These are phyloP conservation scores for Nautilus pompilius DNA, from an alignment of 1,140 invertebrate genomes.

Conservation along the genomic window DNA sequence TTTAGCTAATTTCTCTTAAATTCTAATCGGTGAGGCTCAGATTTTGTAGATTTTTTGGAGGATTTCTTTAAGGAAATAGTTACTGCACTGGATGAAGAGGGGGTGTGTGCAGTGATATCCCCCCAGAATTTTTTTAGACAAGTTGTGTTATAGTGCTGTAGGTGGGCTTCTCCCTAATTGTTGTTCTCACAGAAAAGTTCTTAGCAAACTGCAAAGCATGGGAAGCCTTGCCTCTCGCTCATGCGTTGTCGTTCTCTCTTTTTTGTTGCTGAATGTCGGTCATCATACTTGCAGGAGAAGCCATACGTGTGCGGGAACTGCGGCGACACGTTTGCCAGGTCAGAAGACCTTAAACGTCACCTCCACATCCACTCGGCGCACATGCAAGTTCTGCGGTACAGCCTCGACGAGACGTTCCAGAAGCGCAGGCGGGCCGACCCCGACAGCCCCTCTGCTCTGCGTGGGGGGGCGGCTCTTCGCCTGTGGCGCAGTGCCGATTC, in stretches of 20 bases:
- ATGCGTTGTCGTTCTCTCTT: background rate
- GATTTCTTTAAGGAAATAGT: no score
- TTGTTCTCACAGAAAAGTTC: background rate
- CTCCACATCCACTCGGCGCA: constrained; percentile 13
- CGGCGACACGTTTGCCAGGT: constrained; percentile 38
- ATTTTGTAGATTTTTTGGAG: no score
- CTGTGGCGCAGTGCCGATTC: no score
- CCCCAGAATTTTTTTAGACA: background rate
- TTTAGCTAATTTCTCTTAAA: no score
- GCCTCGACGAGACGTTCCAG: background rate
- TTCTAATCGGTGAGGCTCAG: no score
- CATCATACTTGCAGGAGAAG: constrained; percentile 26
- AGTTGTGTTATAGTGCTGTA: background rate
- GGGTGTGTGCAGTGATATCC: no score
- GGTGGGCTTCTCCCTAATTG: background rate
- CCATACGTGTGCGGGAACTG: constrained; percentile 47
- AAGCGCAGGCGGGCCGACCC: background rate
- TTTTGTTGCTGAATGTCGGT: background rate
- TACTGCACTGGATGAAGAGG: no score
- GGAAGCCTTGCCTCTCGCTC: background rate
- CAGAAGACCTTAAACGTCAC: constrained; percentile 23
- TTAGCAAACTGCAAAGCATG: no score
- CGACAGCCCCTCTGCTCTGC: background rate
- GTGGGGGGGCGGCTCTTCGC: background rate
- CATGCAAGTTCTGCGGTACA: background rate